Conservation (phyloP, 1,140 invertebrate species). For the Sycobia sp. region DNA sequence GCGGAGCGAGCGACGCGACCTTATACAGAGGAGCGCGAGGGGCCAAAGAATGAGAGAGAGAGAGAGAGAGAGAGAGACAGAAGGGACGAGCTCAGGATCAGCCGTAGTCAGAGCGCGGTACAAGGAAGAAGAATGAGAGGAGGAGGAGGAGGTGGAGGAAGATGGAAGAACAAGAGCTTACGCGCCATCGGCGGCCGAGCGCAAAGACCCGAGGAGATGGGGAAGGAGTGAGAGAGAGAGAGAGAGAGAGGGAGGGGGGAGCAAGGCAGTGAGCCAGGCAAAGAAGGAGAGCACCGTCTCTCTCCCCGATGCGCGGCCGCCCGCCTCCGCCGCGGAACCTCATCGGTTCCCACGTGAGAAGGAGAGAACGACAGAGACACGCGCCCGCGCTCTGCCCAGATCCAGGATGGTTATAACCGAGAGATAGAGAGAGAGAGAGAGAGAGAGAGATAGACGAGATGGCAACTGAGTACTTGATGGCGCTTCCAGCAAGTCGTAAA, state of each 20-base stretch:
- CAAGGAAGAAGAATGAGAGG: conserved; percentile 2
- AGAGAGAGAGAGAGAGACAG: neutral
- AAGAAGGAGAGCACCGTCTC: neutral
- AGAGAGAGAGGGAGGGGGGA: neutral
- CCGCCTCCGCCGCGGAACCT: neutral
- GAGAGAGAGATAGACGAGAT: too few relatives aligned
- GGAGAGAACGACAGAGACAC: conserved; percentile 2
- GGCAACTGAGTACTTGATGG: conserved; percentile 47
- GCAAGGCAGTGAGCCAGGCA: too few relatives aligned
- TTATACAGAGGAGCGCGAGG: conserved; percentile 2
- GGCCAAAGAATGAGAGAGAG: too few relatives aligned
- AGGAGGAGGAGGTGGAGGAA: neutral
- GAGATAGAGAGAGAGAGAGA: neutral
- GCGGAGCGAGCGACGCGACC: neutral
- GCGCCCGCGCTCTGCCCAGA: conserved; percentile 29
- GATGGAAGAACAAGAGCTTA: neutral
- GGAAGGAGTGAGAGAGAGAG: too few relatives aligned
- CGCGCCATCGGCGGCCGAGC: neutral
- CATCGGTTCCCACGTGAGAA: conserved; percentile 43
- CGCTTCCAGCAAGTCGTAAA: conserved; percentile 54
- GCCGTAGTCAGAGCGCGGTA: too few relatives aligned
- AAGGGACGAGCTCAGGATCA: too few relatives aligned
- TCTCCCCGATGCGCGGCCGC: neutral
- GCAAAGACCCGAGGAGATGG: too few relatives aligned
- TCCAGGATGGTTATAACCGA: too few relatives aligned